Evolutionary conservation across 2,888 invertebrate species (phyloP).

Genomic region (Machimus atricapillus): DNA sequence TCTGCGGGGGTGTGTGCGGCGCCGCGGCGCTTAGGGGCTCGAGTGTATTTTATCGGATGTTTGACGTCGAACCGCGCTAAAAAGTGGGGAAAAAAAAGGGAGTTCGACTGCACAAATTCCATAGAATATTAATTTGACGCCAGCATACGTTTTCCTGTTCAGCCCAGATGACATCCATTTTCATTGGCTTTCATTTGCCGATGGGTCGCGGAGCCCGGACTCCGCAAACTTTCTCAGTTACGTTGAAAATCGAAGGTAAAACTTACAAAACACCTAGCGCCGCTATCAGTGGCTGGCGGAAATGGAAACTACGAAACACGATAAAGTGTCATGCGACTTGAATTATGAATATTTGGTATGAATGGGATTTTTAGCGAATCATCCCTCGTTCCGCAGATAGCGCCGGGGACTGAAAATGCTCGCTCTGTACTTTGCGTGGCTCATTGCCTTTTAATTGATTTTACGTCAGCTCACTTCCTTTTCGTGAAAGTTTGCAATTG

Average conservation of each 20-base stretch:
- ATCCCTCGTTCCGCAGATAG: not conserved
- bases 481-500: not conserved
- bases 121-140: slow-evolving; percentile 12
- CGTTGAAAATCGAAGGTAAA: slow-evolving; percentile 5
- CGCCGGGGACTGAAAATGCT: not conserved
- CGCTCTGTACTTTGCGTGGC: not conserved
- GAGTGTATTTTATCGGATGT: not conserved
- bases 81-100: not conserved
- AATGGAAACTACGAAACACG: slow-evolving; percentile 12
- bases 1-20: not conserved
- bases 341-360: slow-evolving; percentile 1
- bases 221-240: not conserved
- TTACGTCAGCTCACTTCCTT: not conserved
- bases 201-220: not conserved
- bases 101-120: not conserved
- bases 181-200: not conserved
- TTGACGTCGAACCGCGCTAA: not conserved
- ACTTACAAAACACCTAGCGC: not conserved
- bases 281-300: slow-evolving; percentile 2
- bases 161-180: slow-evolving; percentile 4
- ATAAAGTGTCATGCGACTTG: not conserved
- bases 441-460: not conserved
- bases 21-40: not conserved
- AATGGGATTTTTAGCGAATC: not conserved
- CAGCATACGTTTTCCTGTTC: slow-evolving; percentile 15